Evolutionary conservation across 64 coral and sea anemone genomes (phyloP), one percentile per base, ranked within the genome.

Genomic region (Actinia tenebrosa): DNA sequence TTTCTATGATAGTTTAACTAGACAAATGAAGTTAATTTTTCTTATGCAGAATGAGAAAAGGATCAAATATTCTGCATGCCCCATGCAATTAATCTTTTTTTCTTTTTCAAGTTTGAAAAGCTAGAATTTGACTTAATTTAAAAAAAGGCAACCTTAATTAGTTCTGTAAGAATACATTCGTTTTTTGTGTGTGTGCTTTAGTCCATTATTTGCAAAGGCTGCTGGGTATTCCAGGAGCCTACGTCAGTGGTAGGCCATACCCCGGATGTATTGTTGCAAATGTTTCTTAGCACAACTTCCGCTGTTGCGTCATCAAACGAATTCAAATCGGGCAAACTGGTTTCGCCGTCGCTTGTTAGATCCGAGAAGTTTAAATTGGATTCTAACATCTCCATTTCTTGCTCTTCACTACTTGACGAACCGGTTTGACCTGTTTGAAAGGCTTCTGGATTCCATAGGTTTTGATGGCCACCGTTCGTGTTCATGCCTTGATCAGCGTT

Each of bases 261-360:
- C 45, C 94, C 94, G 16, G 91, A 92, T 71, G 94, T 96, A 45
- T 96, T 96, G 86, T 96, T 96, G 78, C 94, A 96, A 96, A 96
- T 96, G 55, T 93, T 96, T 19, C 94, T 96, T 15, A 96, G 60
- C 19, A 96, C 94, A 53, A 90, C 94, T 44, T 95, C 94, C 3
- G 94, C 88, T 17, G 94, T 95, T 6, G 91, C 94, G 16, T 96
- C 94, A 86, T 93, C 91, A 44, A 96, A 80, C 16, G 91, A 91
- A 45, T 96, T 96, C 19, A 96, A 79, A 78, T 96, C 94, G 8
- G 94, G 92, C 10, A 96, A 84, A 64, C 88, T 89, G 7, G 88
- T 86, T 55, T 96, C 94, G 27, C 92, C 86, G 19, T 96, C 91
- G 63, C 88, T 93, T 54, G 87, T 87, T 15, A 96, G 61, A 88